A percentile compares a stretch with the other conserved stretches of the same genome.
Conservation (phyloP, 2,888 invertebrate species). For the Herminia tarsipennalis region DNA sequence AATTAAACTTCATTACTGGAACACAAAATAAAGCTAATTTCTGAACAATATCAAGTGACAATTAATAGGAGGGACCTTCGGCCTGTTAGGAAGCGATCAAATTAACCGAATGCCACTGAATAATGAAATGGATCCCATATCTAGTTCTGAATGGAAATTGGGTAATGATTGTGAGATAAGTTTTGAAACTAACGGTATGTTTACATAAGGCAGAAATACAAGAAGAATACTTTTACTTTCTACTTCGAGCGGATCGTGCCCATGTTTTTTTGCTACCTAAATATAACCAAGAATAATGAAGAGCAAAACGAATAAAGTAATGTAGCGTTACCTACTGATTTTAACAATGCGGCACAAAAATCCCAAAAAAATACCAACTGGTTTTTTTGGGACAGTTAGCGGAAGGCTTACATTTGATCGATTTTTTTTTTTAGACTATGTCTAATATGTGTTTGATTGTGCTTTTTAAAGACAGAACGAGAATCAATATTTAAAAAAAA, state of each 20-base stretch:
- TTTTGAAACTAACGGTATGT: conserved; percentile 23
- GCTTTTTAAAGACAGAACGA: too few relatives aligned
- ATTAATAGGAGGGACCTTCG: conserved; percentile 14
- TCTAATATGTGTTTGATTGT: too few relatives aligned
- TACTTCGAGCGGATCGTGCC: background rate
- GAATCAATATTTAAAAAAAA: too few relatives aligned
- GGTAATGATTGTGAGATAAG: conserved; percentile 35
- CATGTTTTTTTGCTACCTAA: background rate
- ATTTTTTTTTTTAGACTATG: too few relatives aligned
- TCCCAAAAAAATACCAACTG: too few relatives aligned
- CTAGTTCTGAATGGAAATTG: conserved; percentile 36
- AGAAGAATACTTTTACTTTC: background rate
- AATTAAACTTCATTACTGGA: conserved; percentile 12
- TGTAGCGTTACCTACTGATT: too few relatives aligned
- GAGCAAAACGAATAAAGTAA: too few relatives aligned
- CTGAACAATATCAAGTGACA: conserved; percentile 13
- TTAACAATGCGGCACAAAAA: too few relatives aligned
- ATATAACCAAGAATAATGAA: background rate
- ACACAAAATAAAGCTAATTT: conserved; percentile 16
- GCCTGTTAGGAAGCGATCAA: conserved; percentile 22
- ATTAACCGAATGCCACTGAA: conserved; percentile 28
- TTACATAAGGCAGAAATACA: conserved; percentile 11
- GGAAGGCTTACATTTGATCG: too few relatives aligned
- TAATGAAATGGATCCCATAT: conserved; percentile 35
- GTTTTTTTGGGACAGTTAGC: too few relatives aligned